These are phyloP conservation scores for Antrozous pallidus DNA, from an alignment of 2,797 vertebrate species.

Conservation along the genomic window DNA sequence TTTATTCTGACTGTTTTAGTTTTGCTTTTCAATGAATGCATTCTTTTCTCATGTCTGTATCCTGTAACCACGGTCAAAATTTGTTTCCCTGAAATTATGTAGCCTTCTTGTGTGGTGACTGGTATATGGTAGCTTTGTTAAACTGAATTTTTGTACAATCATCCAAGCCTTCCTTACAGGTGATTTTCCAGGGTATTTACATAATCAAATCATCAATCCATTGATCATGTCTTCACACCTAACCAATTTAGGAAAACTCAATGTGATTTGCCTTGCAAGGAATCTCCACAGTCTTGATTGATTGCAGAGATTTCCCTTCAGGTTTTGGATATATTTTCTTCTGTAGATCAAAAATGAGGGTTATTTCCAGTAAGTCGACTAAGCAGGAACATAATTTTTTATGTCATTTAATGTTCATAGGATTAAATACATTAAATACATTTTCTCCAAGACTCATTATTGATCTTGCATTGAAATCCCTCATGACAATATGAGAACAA, in stretches of 20 bases:
- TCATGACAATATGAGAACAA: neutral
- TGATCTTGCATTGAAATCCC: neutral
- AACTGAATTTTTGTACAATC: neutral
- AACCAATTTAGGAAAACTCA: neutral
- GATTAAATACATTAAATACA: neutral
- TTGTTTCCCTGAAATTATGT: neutral
- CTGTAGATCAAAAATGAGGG: neutral
- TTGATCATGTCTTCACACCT: neutral
- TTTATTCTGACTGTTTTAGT: constrained; percentile 16
- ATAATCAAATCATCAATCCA: neutral
- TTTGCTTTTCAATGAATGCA: constrained; percentile 26
- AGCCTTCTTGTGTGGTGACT: neutral
- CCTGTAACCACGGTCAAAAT: neutral
- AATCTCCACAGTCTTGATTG: neutral
- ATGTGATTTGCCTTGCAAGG: neutral
- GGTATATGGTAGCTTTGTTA: neutral
- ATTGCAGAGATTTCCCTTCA: neutral
- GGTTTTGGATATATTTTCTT: neutral
- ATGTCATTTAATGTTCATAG: neutral
- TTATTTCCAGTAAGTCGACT: neutral
- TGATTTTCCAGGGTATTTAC: neutral
- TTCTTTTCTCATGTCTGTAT: neutral
- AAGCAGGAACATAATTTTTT: neutral
- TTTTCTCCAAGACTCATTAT: neutral
- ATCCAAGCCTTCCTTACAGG: neutral